Evolutionary conservation across 2,113 vertebrate species (phyloP), one percentile per base, ranked within the genome.

Genomic region (Cololabis saira): DNA sequence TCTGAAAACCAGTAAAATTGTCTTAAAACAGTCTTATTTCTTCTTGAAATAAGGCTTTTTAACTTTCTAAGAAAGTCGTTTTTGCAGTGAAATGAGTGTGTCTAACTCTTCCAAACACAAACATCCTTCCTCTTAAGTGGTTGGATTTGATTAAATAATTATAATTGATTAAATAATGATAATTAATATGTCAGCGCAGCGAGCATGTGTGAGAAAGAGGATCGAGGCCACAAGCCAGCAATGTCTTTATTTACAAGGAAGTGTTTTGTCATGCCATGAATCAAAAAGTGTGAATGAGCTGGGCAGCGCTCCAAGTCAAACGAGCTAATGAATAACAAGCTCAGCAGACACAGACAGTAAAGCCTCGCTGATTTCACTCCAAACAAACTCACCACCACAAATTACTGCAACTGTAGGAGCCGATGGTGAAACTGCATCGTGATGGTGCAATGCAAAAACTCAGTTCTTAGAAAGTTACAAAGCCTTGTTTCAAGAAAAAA

Each of bases 241-340:
- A 43, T 53, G 76, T 67, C 67, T 80, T 72, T 84, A 79, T 85
- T 85, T 73, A 78, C 75, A 66, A 74, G 79, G 77, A 87, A 84
- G 61, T 75, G 69, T 81, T 88, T 60, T 80, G 84, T 87, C 80
- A 84, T 45, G 80, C 66, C 44, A n/a, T 75, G 61, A 86, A 81
- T 78, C 52, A 71, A 57, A 71, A 27, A 68, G 66, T 72, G 48
- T 78, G 81, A 88, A 83, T 76, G 69, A 85, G 62, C 55, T 42
- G 66, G 90, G 84, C 79, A 59, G 6, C 11, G 15, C 18, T 80
- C 86, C 87, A 90, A 89, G 67, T 66, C 65, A 90, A 81, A 87
- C 72, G 81, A 57, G 12, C 55, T 74, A 82, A 68, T 79, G 82
- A 83, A 78, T 76, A 82, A 75, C 63, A 85, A 61, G 57, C 14